Conservation (phyloP, 2,113 vertebrate species). For the Psilopogon haemacephalus region DNA sequence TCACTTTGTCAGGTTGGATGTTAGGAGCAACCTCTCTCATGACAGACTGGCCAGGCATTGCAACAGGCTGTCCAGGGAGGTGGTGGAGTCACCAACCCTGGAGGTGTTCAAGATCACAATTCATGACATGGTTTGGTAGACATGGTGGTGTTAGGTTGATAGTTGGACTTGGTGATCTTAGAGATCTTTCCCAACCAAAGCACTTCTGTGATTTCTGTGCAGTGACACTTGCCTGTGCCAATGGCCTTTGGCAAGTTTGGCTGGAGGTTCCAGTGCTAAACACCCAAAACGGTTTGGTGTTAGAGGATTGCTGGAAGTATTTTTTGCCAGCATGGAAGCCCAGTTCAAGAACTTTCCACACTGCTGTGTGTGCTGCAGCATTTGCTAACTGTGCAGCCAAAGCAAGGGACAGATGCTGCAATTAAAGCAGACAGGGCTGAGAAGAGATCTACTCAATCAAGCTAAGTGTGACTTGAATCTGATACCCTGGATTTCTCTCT, state of each 20-base stretch:
- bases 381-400: neutral
- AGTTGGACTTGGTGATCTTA: no score
- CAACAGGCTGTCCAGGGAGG: no score
- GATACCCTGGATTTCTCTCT: neutral
- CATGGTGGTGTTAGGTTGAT: no score
- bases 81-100: no score
- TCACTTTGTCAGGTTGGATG: neutral
- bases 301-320: neutral
- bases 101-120: no score
- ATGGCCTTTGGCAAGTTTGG: neutral
- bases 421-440: neutral
- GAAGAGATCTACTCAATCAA: neutral
- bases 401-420: neutral
- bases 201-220: no score
- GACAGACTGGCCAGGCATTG: no score
- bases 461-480: neutral
- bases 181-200: no score
- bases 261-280: neutral
- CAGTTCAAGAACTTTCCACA: neutral
- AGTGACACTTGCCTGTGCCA: neutral
- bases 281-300: neutral
- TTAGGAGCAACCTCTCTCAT: no score
- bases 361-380: neutral
- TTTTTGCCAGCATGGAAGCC: neutral
- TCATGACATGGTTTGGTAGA: no score